Evolutionary conservation across 2,113 vertebrate genomes (phyloP).

Genomic region (Syngnathus floridae): DNA sequence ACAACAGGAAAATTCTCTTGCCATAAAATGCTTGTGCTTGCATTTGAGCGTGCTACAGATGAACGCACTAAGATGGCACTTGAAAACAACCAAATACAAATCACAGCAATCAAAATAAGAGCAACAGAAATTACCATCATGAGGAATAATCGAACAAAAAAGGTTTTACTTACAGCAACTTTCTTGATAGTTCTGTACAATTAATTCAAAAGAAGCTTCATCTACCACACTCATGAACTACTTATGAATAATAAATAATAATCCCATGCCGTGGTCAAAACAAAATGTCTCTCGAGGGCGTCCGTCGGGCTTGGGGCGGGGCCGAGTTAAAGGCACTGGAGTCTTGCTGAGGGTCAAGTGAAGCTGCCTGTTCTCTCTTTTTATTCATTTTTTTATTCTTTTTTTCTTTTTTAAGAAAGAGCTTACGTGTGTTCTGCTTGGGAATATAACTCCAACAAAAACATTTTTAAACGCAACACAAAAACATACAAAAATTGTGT

Average conservation of each 20-base stretch:
- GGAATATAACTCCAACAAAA: slow-evolving; percentile 36
- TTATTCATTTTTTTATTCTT: neutral
- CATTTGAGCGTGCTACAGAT: slow-evolving; percentile 75
- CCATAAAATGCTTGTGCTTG: slow-evolving; percentile 71
- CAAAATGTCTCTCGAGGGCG: slow-evolving; percentile 36
- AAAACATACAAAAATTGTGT: slow-evolving; percentile 49
- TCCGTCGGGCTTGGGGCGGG: slow-evolving; percentile 46
- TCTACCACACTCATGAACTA: slow-evolving; percentile 32
- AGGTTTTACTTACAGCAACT: slow-evolving; percentile 41
- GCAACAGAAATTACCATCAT: slow-evolving; percentile 47
- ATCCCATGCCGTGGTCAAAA: slow-evolving; percentile 33
- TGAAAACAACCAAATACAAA: slow-evolving; percentile 61
- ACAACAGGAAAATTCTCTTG: slow-evolving; percentile 42
- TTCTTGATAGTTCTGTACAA: slow-evolving; percentile 53
- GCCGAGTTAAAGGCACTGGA: slow-evolving; percentile 73
- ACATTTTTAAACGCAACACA: slow-evolving; percentile 20
- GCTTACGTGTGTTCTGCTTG: slow-evolving; percentile 9
- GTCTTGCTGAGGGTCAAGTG: slow-evolving; percentile 55
- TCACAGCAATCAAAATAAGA: slow-evolving; percentile 58
- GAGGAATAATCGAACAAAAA: slow-evolving; percentile 31
- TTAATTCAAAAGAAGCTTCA: slow-evolving; percentile 25
- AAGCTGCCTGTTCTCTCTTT: slow-evolving; percentile 2
- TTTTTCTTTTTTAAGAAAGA: neutral
- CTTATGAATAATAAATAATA: slow-evolving; percentile 33
- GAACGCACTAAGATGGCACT: slow-evolving; percentile 75